Percentiles rank a stretch among this genome's conserved stretches.
Evolutionary conservation across 2,797 vertebrate species (phyloP).

Genomic region (Sardinella longiceps): DNA sequence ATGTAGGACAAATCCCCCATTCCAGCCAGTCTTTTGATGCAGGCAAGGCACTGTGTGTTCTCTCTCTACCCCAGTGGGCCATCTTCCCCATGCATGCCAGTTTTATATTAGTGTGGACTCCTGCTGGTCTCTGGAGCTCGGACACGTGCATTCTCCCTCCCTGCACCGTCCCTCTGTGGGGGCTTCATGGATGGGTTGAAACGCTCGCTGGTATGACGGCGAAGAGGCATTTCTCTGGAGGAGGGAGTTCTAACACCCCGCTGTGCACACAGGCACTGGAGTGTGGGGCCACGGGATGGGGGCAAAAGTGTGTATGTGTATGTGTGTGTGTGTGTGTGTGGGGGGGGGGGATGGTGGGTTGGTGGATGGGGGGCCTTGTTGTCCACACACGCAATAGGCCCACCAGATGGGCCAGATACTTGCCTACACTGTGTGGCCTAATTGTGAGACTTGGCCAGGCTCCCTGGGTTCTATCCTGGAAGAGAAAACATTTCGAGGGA

Average conservation of each 20-base stretch:
- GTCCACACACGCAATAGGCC: conserved; percentile 37
- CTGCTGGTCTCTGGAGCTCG: conserved; percentile 17
- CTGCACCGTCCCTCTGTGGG: not conserved
- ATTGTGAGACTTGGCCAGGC: conserved; percentile 54
- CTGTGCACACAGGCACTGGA: conserved; percentile 29
- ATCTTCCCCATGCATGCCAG: conserved; percentile 1
- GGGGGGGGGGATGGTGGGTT: no score
- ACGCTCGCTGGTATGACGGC: not conserved
- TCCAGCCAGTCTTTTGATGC: not conserved
- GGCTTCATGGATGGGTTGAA: conserved; percentile 26
- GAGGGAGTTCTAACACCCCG: not conserved
- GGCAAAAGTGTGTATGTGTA: not conserved
- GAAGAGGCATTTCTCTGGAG: conserved; percentile 27
- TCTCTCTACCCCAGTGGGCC: conserved; percentile 24
- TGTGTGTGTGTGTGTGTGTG: not conserved
- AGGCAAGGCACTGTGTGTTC: not conserved
- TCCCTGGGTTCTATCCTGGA: conserved; percentile 42
- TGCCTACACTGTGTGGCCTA: conserved; percentile 38
- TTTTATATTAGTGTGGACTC: conserved; percentile 2
- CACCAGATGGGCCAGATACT: conserved; percentile 54
- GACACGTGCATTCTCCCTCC: conserved; percentile 24
- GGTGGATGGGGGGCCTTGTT: conserved; percentile 6
- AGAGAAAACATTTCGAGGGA: conserved; percentile 53
- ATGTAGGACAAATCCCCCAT: not conserved
- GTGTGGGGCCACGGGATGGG: conserved; percentile 23